Percentiles rank a stretch among this genome's conserved stretches.
Evolutionary conservation across 2,888 invertebrate genomes (phyloP).

Genomic region (Nebria salina): DNA sequence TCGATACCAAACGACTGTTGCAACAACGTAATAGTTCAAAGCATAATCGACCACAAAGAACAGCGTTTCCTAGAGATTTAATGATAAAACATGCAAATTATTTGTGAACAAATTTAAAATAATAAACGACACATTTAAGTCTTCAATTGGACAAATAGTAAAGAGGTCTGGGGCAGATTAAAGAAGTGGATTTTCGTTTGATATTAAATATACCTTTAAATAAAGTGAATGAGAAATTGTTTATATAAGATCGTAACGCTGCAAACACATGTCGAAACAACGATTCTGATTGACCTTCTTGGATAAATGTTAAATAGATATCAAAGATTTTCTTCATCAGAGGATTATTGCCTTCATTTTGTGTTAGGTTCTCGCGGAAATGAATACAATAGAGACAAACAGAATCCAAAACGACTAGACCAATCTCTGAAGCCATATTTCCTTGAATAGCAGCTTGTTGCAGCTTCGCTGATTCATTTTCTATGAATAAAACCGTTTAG

Average conservation of each 20-base stretch:
- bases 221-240: conserved; percentile 74
- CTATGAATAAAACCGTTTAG: conserved; percentile 52
- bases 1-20: conserved; percentile 83
- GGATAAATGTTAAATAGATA: conserved; percentile 86
- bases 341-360: conserved; percentile 74
- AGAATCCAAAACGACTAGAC: conserved; percentile 86
- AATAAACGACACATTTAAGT: conserved; percentile 25
- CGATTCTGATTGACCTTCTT: conserved; percentile 89
- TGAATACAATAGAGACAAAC: conserved; percentile 86
- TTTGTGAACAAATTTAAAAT: conserved; percentile 22
- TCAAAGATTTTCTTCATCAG: conserved; percentile 85
- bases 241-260: conserved; percentile 89
- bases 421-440: conserved; percentile 89
- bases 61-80: conserved; percentile 72
- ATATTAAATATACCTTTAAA: conserved; percentile 74
- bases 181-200: too few species aligned
- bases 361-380: conserved; percentile 68
- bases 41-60: conserved; percentile 83
- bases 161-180: too few species aligned
- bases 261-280: conserved; percentile 93
- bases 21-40: conserved; percentile 84
- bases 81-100: conserved; percentile 24
- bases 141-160: neutral
- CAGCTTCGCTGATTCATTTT: conserved; percentile 68
- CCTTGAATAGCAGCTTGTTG: conserved; percentile 78